Evolutionary conservation across 2,797 vertebrate species (phyloP).

Genomic region (Coranthus polyacanthus): DNA sequence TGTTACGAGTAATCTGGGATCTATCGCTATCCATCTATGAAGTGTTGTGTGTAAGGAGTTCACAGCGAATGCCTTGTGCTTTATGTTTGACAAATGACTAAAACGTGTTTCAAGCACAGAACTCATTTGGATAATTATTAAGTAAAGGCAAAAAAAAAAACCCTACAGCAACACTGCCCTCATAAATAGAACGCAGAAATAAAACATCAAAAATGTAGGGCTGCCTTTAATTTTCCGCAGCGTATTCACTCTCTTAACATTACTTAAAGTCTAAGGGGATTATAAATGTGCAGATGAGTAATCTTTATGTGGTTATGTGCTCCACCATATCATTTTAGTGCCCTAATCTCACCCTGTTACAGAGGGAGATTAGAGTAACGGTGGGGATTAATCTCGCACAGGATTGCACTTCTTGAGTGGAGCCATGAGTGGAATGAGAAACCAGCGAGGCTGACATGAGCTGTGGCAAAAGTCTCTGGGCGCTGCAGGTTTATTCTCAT

Average conservation of each 20-base stretch:
- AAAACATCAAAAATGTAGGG: constrained; percentile 22
- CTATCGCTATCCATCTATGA: no score
- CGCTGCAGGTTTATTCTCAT: constrained; percentile 5
- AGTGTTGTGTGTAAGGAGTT: no score
- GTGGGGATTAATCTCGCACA: constrained; percentile 61
- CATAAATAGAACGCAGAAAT: constrained; percentile 26
- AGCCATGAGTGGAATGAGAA: constrained; percentile 27
- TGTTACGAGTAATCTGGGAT: no score
- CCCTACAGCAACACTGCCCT: constrained; percentile 15
- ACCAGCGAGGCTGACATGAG: constrained; percentile 4
- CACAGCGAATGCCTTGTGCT: no score
- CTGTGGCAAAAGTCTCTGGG: constrained; percentile 20
- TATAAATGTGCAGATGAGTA: constrained; percentile 68
- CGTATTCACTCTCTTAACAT: constrained; percentile 45
- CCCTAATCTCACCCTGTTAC: constrained; percentile 66
- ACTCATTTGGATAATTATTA: constrained; percentile 51
- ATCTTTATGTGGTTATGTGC: constrained; percentile 67
- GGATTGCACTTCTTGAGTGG: constrained; percentile 51
- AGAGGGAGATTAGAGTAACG: constrained; percentile 67
- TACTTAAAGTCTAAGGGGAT: constrained; percentile 65
- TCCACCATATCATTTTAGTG: constrained; percentile 62
- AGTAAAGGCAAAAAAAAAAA: constrained; percentile 32
- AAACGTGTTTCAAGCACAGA: constrained; percentile 22
- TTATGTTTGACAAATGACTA: neutral
- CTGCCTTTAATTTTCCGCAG: constrained; percentile 33